Evolutionary conservation across 2,888 invertebrate species (phyloP).

Genomic region (Thymelicus acteon): DNA sequence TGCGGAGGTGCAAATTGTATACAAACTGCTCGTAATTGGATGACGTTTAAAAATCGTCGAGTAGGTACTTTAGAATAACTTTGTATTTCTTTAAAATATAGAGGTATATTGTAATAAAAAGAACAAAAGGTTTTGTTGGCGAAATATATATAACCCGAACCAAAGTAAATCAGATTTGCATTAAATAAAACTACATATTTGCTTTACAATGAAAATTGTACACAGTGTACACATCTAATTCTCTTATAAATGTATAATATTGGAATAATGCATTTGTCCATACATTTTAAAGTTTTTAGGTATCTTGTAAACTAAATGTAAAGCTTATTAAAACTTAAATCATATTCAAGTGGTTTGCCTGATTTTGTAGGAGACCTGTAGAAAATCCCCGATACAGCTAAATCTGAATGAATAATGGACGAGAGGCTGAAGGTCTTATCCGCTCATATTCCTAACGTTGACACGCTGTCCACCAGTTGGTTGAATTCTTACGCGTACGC

Average conservation of each 20-base stretch:
- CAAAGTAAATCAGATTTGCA: no score
- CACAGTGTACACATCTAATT: no score
- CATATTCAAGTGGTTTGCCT: neutral
- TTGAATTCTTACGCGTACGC: conserved; percentile 1
- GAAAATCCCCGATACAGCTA: conserved; percentile 14
- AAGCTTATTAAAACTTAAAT: neutral
- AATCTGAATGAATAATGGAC: conserved; percentile 24
- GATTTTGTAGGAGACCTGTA: neutral
- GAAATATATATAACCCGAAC: no score
- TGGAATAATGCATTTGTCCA: no score
- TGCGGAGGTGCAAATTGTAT: conserved; percentile 28
- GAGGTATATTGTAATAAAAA: no score
- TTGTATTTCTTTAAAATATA: no score
- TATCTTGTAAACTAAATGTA: neutral
- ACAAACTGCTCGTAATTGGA: conserved; percentile 30
- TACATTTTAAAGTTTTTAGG: no score
- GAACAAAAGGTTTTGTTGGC: no score
- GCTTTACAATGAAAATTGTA: no score
- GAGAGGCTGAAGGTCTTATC: conserved; percentile 5
- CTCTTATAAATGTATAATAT: no score
- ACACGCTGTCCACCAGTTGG: neutral
- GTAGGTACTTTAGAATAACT: neutral
- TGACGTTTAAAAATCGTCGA: conserved; percentile 5
- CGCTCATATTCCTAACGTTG: conserved; percentile 1
- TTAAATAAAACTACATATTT: no score